Evolutionary conservation across 35 echinoderm and acorn worm genomes (phyloP).

Genomic region (Ophioderma brevispina): DNA sequence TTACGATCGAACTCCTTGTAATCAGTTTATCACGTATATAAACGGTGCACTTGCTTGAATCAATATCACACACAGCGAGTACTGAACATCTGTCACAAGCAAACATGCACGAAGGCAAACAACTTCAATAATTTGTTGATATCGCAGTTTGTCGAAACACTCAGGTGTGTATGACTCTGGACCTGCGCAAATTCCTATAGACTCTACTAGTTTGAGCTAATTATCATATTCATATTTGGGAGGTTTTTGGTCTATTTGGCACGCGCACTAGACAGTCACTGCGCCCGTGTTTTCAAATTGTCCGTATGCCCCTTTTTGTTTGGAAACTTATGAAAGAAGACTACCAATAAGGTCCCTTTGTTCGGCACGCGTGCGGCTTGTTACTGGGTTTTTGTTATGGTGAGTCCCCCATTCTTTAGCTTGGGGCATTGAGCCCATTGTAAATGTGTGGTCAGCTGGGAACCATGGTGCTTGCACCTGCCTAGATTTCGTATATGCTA

Average conservation of each 20-base stretch:
- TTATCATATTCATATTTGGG: slow-evolving; percentile 6
- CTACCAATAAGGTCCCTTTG: slow-evolving; percentile 4
- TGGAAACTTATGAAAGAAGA: neutral
- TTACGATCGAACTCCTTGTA: neutral
- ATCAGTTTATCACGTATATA: neutral
- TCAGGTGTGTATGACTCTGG: neutral
- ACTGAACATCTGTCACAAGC: slow-evolving; percentile 4
- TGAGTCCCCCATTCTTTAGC: slow-evolving; percentile 5
- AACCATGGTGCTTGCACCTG: slow-evolving; percentile 32
- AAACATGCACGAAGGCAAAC: no score
- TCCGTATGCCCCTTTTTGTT: neutral
- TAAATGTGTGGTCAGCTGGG: slow-evolving; percentile 52
- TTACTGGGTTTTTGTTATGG: slow-evolving; percentile 8
- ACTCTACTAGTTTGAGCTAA: neutral
- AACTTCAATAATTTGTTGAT: no score
- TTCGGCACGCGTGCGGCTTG: slow-evolving; percentile 37
- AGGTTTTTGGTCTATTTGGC: slow-evolving; percentile 2
- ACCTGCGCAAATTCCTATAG: neutral
- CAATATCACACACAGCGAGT: neutral
- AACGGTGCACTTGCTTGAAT: neutral
- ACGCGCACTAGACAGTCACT: neutral
- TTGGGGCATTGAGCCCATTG: slow-evolving; percentile 17
- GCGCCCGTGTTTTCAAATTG: neutral
- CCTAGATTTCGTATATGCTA: slow-evolving; percentile 10
- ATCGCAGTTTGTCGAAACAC: neutral